These are phyloP conservation scores for Eclectus roratus DNA, from an alignment of 2,113 vertebrate genomes.

Conservation along the genomic window DNA sequence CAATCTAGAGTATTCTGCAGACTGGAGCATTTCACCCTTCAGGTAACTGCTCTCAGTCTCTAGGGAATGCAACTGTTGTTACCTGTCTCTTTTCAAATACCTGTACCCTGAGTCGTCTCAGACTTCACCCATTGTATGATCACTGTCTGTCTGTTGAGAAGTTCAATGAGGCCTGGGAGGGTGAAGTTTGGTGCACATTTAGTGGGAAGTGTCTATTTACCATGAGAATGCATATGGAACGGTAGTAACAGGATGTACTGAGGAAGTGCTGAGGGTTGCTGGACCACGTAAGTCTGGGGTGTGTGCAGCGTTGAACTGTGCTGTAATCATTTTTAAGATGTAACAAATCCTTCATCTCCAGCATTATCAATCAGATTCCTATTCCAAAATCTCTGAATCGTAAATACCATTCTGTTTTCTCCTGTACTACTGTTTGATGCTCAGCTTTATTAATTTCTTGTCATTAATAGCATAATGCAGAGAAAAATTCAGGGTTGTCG, in stretches of 20 bases:
- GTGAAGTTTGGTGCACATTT: rapidly evolving
- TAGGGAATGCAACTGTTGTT: rapidly evolving
- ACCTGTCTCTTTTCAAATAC: neutral
- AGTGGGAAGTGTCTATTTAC: rapidly evolving
- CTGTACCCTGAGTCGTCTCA: neutral
- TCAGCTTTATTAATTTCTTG: neutral
- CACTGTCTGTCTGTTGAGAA: neutral
- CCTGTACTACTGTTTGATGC: neutral
- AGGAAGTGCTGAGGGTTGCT: neutral
- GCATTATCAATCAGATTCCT: neutral
- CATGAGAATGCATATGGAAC: rapidly evolving
- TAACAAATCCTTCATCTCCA: neutral
- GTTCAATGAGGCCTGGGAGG: neutral
- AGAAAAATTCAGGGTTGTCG: neutral
- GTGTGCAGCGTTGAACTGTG: neutral
- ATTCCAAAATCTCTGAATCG: neutral
- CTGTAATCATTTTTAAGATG: neutral
- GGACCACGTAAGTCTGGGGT: neutral
- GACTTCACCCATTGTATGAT: rapidly evolving
- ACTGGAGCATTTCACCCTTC: rapidly evolving
- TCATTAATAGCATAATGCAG: neutral
- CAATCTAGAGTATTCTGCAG: rapidly evolving
- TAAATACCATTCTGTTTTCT: neutral
- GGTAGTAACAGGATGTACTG: neutral
- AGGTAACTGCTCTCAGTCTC: neutral